A percentile compares a stretch with the other conserved stretches of the same genome.
Evolutionary conservation across 2,797 vertebrate species (phyloP).

Genomic region (Gobio occitaniae): DNA sequence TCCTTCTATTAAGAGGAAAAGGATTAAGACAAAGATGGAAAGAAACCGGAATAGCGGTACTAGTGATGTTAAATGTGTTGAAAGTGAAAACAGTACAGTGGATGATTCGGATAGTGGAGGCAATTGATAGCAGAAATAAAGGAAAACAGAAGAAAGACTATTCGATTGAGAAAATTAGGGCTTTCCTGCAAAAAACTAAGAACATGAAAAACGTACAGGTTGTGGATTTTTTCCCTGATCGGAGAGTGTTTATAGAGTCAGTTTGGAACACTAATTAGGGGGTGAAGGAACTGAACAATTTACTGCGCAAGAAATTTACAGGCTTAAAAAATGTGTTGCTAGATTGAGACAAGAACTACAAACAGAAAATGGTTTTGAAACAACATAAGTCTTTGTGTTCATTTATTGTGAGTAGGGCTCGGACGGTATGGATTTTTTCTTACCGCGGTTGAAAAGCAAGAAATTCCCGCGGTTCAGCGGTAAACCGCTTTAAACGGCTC

Average conservation of each 20-base stretch:
- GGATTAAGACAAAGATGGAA: background rate
- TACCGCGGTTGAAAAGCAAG: too few relatives aligned
- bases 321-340: too few relatives aligned
- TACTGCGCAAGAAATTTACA: background rate
- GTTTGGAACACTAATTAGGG: background rate
- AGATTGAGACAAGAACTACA: background rate
- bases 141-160: too few relatives aligned
- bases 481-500: too few relatives aligned
- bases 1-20: background rate
- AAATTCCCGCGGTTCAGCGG: too few relatives aligned
- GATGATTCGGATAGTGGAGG: constrained; percentile 8
- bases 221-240: background rate
- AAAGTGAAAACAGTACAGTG: background rate
- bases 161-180: background rate
- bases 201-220: background rate
- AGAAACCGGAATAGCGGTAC: too few relatives aligned
- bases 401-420: too few relatives aligned
- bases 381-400: too few relatives aligned
- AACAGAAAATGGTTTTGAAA: too few relatives aligned
- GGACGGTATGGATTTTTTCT: too few relatives aligned
- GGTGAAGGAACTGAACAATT: background rate
- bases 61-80: too few relatives aligned
- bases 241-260: background rate
- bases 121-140: background rate
- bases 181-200: background rate